Conservation (phyloP, 2,797 vertebrate genomes). For the Cryptoprocta ferox region DNA sequence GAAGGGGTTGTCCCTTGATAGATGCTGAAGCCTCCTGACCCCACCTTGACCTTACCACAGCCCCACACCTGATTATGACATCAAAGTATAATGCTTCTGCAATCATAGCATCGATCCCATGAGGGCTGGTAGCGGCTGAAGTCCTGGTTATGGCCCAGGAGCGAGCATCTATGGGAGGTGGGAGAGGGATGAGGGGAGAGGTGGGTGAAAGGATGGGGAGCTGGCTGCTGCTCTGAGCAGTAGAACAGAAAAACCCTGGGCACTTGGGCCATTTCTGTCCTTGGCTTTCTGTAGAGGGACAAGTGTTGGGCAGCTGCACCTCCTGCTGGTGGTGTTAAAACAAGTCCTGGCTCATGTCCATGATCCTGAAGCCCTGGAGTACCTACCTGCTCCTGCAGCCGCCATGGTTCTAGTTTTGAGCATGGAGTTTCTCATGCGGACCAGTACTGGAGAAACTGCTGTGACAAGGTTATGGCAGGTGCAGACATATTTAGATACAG, state of each 20-base stretch:
- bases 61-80: slow-evolving; percentile 88
- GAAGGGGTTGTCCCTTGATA: background rate
- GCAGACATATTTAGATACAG: background rate
- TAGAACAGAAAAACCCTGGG: background rate
- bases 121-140: slow-evolving; percentile 83
- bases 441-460: background rate
- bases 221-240: background rate
- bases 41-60: slow-evolving; percentile 51
- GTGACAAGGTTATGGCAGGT: background rate
- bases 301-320: background rate
- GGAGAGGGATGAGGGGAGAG: background rate
- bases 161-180: slow-evolving; percentile 77
- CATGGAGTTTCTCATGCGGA: background rate
- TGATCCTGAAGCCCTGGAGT: background rate
- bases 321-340: background rate
- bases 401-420: background rate
- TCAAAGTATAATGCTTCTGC: slow-evolving; percentile 90
- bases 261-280: background rate
- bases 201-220: background rate
- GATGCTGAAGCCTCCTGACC: slow-evolving; percentile 42
- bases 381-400: background rate
- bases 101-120: slow-evolving; percentile 93
- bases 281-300: background rate
- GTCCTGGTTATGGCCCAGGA: slow-evolving; percentile 89
- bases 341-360: background rate